Evolutionary conservation across 2,888 invertebrate species (phyloP).

Genomic region (Tenodera sinensis): DNA sequence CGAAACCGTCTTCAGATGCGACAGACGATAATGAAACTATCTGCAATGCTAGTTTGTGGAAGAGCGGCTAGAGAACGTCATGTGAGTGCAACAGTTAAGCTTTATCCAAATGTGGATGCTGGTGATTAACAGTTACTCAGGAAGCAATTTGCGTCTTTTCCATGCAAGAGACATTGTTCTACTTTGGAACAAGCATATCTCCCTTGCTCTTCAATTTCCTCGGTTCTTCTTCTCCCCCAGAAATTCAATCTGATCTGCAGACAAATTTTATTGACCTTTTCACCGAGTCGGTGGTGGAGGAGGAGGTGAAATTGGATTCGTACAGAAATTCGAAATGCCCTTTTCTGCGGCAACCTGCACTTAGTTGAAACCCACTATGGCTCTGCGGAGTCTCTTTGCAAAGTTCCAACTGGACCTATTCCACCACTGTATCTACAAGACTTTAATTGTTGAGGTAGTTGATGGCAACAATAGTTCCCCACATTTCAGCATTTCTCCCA

Average conservation of each 20-base stretch:
- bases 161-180: background rate
- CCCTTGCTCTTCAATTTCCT: background rate
- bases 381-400: too few relatives aligned
- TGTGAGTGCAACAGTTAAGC: too few relatives aligned
- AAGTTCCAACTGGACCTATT: too few relatives aligned
- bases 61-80: too few relatives aligned
- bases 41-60: too few relatives aligned
- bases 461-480: too few relatives aligned
- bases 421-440: too few relatives aligned
- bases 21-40: too few relatives aligned
- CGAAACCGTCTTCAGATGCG: too few relatives aligned
- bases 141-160: background rate
- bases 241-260: slow-evolving; percentile 8
- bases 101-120: too few relatives aligned
- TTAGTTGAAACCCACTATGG: background rate
- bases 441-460: too few relatives aligned
- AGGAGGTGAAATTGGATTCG: background rate
- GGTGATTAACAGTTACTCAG: background rate
- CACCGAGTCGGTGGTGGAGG: background rate
- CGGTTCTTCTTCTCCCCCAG: background rate
- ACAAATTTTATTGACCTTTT: slow-evolving; percentile 12
- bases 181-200: background rate
- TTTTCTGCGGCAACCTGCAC: background rate
- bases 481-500: too few relatives aligned
- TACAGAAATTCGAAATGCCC: background rate